These are phyloP conservation scores for Notoglanidium macrostoma DNA, from an alignment of 2,797 vertebrate genomes.

Conservation along the genomic window DNA sequence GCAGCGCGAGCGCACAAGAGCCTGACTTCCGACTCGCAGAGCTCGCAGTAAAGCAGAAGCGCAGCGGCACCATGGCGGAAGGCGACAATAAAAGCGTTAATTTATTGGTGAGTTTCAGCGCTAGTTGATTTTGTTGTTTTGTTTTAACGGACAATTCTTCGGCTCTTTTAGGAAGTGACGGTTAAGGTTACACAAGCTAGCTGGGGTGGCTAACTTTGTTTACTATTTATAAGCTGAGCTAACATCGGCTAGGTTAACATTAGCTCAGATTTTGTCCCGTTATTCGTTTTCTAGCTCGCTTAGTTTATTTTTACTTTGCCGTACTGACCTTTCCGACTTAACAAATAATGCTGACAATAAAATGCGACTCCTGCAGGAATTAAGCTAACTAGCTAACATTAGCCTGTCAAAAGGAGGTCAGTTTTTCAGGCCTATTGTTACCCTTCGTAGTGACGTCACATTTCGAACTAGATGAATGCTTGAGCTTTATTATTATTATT, in stretches of 20 bases:
- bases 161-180: background rate
- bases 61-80: conserved; percentile 48
- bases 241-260: too few relatives aligned
- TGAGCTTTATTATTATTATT: too few relatives aligned
- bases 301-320: too few relatives aligned
- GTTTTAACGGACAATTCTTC: background rate
- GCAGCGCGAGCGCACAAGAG: background rate
- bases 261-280: background rate
- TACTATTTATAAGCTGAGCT: background rate
- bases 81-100: conserved; percentile 62
- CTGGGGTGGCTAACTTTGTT: background rate
- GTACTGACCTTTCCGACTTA: background rate
- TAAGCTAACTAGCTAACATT: background rate
- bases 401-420: background rate
- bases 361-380: background rate
- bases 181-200: too few relatives aligned
- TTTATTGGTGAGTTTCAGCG: conserved; percentile 50
- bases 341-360: too few relatives aligned
- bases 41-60: background rate
- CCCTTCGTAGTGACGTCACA: background rate
- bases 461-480: background rate
- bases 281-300: too few relatives aligned
- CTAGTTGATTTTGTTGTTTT: background rate
- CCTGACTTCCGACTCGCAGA: background rate
- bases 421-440: background rate